Evolutionary conservation across 1,140 invertebrate species (phyloP).

Genomic region (Musca vetustissima): DNA sequence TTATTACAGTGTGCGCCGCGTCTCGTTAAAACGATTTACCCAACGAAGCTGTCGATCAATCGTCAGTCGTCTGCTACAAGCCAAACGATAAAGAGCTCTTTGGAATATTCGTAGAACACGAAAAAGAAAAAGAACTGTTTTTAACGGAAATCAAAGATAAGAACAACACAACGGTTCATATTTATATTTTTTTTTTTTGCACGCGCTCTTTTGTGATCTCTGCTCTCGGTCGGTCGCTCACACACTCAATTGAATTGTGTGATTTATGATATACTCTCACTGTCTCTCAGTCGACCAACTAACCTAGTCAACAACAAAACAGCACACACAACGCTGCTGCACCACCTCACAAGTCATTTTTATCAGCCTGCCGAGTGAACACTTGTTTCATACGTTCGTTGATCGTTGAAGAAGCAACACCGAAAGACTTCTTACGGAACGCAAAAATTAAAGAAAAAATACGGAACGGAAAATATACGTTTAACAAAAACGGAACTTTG

Average conservation of each 20-base stretch:
- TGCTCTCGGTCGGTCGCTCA: background rate
- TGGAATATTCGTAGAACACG: no score
- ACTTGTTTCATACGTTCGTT: conserved; percentile 28
- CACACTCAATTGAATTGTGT: no score
- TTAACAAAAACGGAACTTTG: conserved; percentile 8
- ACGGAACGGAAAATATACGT: conserved; percentile 10
- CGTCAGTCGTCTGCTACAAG: conserved; percentile 52
- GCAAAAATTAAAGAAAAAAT: conserved; percentile 4
- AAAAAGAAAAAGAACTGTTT: background rate
- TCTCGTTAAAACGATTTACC: conserved; percentile 48
- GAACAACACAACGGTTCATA: background rate
- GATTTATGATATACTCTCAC: background rate
- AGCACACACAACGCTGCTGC: background rate
- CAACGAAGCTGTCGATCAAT: conserved; percentile 55
- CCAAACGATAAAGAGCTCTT: conserved; percentile 46
- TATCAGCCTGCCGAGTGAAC: conserved; percentile 28
- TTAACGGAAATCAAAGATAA: conserved; percentile 13
- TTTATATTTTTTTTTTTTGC: conserved; percentile 12
- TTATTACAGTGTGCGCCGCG: no score
- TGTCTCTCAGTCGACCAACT: background rate
- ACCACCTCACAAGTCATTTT: conserved; percentile 27
- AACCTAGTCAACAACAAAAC: background rate
- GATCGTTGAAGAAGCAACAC: conserved; percentile 25
- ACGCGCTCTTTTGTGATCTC: background rate
- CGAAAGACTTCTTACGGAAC: background rate